Percentiles rank a stretch among this genome's conserved stretches.
Conservation (phyloP, 1,140 invertebrate species). For the Meteorus sp. region DNA sequence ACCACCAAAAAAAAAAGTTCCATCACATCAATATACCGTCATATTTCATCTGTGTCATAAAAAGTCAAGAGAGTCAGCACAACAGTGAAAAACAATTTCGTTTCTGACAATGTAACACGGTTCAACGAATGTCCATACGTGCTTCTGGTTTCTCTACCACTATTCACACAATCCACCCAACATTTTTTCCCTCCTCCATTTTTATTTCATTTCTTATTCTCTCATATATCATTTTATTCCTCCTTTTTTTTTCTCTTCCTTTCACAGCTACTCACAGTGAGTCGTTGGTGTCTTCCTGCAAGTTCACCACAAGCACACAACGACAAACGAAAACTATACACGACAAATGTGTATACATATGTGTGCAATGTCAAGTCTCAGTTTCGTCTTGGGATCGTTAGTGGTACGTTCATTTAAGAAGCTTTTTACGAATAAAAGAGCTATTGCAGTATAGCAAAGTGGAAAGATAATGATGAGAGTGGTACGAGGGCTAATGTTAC, state of each 20-base stretch:
- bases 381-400: slow-evolving; percentile 8
- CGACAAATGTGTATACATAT: not conserved
- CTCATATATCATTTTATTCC: not conserved
- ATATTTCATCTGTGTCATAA: no score
- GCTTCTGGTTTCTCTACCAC: not conserved
- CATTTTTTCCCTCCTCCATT: not conserved
- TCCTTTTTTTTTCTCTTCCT: not conserved
- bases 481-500: slow-evolving; percentile 17
- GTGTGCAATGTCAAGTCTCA: no score
- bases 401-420: slow-evolving; percentile 20
- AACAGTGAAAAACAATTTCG: not conserved
- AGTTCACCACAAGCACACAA: not conserved
- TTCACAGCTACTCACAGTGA: not conserved
- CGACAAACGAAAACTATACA: not conserved
- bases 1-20: no score
- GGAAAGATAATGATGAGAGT: slow-evolving; percentile 12
- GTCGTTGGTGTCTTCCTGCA: not conserved
- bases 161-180: slow-evolving; percentile 8
- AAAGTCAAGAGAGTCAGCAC: not conserved
- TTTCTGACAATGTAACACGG: slow-evolving; percentile 8
- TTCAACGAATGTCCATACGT: slow-evolving; percentile 6
- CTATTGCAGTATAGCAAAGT: not conserved
- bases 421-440: slow-evolving; percentile 21
- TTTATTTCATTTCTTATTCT: not conserved
- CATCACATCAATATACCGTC: no score